Evolutionary conservation across 2,888 invertebrate species (phyloP).

Genomic region (Leucophora obtusa): DNA sequence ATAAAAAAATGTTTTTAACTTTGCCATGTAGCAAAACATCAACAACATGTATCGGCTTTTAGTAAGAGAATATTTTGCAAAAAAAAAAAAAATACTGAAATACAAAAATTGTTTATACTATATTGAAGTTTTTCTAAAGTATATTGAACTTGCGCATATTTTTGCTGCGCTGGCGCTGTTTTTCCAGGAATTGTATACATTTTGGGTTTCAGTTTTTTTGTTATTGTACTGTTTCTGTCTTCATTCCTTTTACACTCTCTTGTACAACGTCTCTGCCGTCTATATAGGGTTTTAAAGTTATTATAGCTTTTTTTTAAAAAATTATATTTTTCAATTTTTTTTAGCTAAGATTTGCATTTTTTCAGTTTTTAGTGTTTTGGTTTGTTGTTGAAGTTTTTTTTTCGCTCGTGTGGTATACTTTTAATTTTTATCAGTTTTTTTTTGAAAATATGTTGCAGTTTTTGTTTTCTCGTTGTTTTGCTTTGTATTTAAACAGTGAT

Average conservation of each 20-base stretch:
- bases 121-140: constrained; percentile 52
- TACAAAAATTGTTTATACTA: neutral
- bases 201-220: constrained; percentile 39
- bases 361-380: constrained; percentile 14
- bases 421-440: constrained; percentile 51
- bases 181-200: constrained; percentile 66
- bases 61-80: constrained; percentile 41
- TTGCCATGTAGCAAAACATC: constrained; percentile 38
- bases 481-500: neutral
- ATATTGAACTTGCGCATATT: constrained; percentile 63
- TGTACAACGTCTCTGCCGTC: neutral
- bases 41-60: constrained; percentile 57
- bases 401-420: constrained; percentile 36
- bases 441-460: constrained; percentile 50
- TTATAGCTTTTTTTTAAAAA: constrained; percentile 1
- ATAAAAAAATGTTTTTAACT: constrained; percentile 28
- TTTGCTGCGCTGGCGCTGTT: constrained; percentile 65
- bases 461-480: constrained; percentile 17
- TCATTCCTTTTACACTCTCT: constrained; percentile 9
- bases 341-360: constrained; percentile 62
- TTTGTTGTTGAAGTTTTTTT: constrained; percentile 21
- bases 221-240: constrained; percentile 28
- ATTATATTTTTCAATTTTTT: constrained; percentile 26
- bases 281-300: neutral
- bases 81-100: neutral